These are phyloP conservation scores for Epirrhoe tristata DNA, from an alignment of 2,888 invertebrate genomes.

Conservation along the genomic window DNA sequence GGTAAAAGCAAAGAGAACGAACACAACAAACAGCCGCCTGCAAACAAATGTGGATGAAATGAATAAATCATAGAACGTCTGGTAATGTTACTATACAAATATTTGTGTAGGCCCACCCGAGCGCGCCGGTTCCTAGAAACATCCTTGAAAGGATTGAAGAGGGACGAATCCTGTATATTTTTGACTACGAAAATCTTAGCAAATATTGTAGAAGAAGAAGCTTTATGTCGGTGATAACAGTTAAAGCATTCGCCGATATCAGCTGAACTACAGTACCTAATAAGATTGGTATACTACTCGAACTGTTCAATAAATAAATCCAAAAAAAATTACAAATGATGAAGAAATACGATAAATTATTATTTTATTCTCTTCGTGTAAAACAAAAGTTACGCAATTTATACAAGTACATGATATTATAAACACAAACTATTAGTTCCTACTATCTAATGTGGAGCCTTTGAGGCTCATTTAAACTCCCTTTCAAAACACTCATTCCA, in stretches of 20 bases:
- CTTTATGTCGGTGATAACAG: not conserved
- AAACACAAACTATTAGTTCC: no score
- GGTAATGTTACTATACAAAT: slow-evolving; percentile 21
- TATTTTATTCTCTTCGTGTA: no score
- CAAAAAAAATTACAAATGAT: no score
- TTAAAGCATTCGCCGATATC: not conserved
- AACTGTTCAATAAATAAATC: no score
- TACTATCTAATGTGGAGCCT: no score
- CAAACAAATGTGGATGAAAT: slow-evolving; percentile 15
- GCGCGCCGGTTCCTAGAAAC: slow-evolving; percentile 9
- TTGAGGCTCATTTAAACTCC: no score
- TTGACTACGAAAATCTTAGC: not conserved
- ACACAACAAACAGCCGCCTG: slow-evolving; percentile 6
- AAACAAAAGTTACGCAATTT: no score
- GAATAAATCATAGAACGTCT: slow-evolving; percentile 21
- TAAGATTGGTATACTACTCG: no score
- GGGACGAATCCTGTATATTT: not conserved
- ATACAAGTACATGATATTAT: no score
- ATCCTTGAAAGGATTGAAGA: slow-evolving; percentile 9
- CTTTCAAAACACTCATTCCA: no score
- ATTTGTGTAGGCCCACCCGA: slow-evolving; percentile 17
- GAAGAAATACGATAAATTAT: no score
- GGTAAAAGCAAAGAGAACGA: not conserved
- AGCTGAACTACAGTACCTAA: not conserved
- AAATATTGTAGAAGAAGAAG: not conserved